These are phyloP conservation scores for Neopipo cinnamomea DNA, from an alignment of 2,113 vertebrate species.

Conservation along the genomic window DNA sequence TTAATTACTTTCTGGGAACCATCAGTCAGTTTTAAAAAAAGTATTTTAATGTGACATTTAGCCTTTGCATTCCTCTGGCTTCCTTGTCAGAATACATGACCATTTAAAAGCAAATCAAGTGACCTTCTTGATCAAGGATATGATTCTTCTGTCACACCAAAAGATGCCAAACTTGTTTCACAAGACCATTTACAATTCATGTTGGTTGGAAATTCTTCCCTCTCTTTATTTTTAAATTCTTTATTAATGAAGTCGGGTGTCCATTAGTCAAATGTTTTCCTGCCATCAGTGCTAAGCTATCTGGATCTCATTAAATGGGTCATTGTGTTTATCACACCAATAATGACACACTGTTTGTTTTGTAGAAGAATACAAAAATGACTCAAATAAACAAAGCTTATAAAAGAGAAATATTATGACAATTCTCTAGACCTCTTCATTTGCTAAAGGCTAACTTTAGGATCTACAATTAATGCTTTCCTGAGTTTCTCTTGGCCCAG, in stretches of 20 bases:
- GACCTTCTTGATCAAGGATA: background rate
- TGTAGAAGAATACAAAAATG: background rate
- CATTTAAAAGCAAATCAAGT: background rate
- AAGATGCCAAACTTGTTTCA: background rate
- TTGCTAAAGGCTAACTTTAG: background rate
- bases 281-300: background rate
- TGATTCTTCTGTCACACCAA: background rate
- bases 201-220: background rate
- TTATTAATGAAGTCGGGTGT: background rate
- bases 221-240: background rate
- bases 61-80: background rate
- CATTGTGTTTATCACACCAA: background rate
- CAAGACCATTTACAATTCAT: background rate
- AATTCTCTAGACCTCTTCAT: background rate
- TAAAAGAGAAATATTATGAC: background rate
- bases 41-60: background rate
- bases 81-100: background rate
- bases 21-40: background rate
- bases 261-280: background rate
- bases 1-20: background rate
- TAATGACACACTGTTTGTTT: background rate
- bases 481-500: background rate
- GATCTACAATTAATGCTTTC: background rate
- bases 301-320: background rate
- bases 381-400: background rate